Percentiles rank a stretch among this genome's conserved stretches.
These are phyloP conservation scores for Girardinus metallicus DNA, from an alignment of 2,797 vertebrate species.

Conservation along the genomic window DNA sequence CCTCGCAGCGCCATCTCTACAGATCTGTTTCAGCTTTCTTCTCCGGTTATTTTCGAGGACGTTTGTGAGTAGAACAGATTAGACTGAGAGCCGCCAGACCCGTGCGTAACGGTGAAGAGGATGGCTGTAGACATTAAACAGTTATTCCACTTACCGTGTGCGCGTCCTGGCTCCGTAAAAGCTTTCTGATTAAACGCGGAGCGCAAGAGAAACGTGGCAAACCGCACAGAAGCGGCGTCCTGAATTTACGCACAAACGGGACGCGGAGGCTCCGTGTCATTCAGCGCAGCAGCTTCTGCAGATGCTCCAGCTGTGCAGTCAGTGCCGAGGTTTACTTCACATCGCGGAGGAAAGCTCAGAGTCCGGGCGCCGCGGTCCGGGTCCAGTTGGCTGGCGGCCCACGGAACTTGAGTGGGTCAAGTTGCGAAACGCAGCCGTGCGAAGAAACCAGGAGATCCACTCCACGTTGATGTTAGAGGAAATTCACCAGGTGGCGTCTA, in stretches of 20 bases:
- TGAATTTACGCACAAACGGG: slow-evolving; percentile 48
- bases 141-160: slow-evolving; percentile 49
- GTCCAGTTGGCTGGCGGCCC: neutral
- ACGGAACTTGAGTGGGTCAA: slow-evolving; percentile 13
- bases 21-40: neutral
- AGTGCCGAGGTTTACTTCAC: neutral
- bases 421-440: neutral
- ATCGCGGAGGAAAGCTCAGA: neutral
- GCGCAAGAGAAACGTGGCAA: slow-evolving; percentile 21
- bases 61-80: neutral
- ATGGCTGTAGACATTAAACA: neutral
- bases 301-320: slow-evolving; percentile 9
- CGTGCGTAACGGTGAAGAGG: slow-evolving; percentile 55
- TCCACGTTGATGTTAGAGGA: neutral
- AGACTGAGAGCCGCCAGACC: slow-evolving; percentile 26
- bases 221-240: slow-evolving; percentile 28
- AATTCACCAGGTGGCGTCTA: slow-evolving; percentile 41
- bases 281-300: slow-evolving; percentile 18
- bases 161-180: neutral
- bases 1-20: neutral
- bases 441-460: neutral
- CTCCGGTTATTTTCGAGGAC: no score
- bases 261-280: neutral
- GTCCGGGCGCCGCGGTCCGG: neutral
- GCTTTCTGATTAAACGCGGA: neutral